Conservation (phyloP, 2,113 vertebrate species). For the Okapia johnstoni region DNA sequence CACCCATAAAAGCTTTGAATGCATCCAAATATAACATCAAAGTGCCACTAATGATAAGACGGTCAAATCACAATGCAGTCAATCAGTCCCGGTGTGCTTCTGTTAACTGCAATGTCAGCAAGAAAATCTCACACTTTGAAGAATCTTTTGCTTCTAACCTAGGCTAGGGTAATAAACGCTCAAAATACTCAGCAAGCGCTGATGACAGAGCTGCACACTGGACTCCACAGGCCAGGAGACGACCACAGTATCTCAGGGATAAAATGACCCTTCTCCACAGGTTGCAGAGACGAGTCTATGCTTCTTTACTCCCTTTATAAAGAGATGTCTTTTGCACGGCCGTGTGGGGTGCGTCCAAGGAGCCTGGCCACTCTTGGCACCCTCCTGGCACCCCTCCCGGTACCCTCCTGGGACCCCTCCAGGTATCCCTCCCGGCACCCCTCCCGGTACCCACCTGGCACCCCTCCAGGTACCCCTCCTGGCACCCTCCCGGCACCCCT, state of each 20-base stretch:
- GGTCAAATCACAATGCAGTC: accelerated
- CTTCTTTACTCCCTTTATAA: neutral
- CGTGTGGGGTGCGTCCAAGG: accelerated
- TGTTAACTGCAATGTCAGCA: accelerated
- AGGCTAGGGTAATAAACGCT: accelerated
- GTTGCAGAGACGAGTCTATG: neutral
- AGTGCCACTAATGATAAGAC: accelerated
- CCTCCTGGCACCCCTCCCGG: neutral
- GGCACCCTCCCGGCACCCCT: too few relatives aligned
- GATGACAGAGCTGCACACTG: accelerated
- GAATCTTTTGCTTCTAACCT: accelerated
- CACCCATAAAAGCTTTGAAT: too few relatives aligned
- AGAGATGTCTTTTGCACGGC: neutral
- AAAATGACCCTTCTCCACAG: neutral
- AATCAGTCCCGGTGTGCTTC: accelerated
- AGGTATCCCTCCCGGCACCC: too few relatives aligned
- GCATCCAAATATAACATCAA: accelerated
- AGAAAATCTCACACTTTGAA: too few relatives aligned
- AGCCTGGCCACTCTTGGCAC: neutral
- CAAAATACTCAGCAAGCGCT: neutral
- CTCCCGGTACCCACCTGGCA: too few relatives aligned
- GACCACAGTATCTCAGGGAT: accelerated
- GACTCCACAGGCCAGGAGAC: neutral
- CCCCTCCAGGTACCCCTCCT: too few relatives aligned
- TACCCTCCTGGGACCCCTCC: too few relatives aligned